phyloP scores from a whole-genome alignment of 2,888 invertebrate species.

The Apocheima hispidaria region DNA sequence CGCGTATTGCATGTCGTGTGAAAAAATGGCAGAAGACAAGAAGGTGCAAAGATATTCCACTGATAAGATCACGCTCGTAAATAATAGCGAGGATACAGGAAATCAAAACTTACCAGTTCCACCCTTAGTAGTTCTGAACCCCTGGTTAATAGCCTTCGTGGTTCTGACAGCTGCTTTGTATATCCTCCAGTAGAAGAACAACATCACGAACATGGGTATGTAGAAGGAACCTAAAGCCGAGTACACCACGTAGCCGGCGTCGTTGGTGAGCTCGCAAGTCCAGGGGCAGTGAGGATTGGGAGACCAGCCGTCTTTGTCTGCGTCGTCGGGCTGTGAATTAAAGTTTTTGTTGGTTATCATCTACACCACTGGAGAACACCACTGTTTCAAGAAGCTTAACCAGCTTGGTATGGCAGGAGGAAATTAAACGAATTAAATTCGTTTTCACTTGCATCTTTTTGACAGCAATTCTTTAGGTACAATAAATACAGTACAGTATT shows the following conservation, averaged over 20 bases:
- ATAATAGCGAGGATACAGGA: not conserved
- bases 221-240: conserved; percentile 99
- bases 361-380: too few relatives aligned
- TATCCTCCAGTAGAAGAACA: conserved; percentile 99
- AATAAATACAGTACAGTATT: too few relatives aligned
- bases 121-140: conserved; percentile 95
- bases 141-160: conserved; percentile 96
- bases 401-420: too few relatives aligned
- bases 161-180: conserved; percentile 97
- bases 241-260: conserved; percentile 98
- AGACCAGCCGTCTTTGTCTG: conserved; percentile 64
- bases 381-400: too few relatives aligned
- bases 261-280: conserved; percentile 97
- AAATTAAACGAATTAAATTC: too few relatives aligned
- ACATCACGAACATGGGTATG: conserved; percentile 98
- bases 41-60: too few relatives aligned
- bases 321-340: conserved; percentile 70
- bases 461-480: too few relatives aligned
- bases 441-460: too few relatives aligned
- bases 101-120: conserved; percentile 42
- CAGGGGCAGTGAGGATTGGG: conserved; percentile 90
- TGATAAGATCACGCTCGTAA: too few relatives aligned
- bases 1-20: too few relatives aligned
- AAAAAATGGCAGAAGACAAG: too few relatives aligned
- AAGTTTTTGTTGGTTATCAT: not conserved